These are phyloP conservation scores for Steinernema scapterisci DNA, from an alignment of 2,888 invertebrate species.

Conservation along the genomic window DNA sequence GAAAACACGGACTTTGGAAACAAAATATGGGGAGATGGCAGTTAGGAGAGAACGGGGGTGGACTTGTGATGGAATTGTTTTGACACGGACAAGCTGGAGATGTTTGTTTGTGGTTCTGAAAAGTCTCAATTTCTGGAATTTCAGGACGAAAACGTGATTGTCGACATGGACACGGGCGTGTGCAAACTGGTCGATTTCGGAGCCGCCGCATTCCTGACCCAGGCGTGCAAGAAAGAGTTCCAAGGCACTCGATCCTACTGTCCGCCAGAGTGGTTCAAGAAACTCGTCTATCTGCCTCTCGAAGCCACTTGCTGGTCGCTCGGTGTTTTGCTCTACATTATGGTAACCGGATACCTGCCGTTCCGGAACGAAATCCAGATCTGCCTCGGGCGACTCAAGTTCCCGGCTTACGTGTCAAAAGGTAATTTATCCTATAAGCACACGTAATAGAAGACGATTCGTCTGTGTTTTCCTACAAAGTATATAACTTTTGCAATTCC, in stretches of 20 bases:
- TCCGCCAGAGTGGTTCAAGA: slow-evolving; percentile 62
- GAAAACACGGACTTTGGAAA: not conserved
- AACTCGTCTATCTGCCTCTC: slow-evolving; percentile 57
- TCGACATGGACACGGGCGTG: slow-evolving; percentile 60
- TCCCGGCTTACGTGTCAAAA: slow-evolving; percentile 52
- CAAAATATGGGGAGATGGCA: no score
- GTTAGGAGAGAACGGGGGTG: no score
- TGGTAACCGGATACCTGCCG: slow-evolving; percentile 56
- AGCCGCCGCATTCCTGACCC: slow-evolving; percentile 57
- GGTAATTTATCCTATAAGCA: slow-evolving; percentile 31
- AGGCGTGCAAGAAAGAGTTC: slow-evolving; percentile 58
- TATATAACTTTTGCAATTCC: not conserved
- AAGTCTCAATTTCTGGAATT: slow-evolving; percentile 9
- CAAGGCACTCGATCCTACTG: slow-evolving; percentile 59
- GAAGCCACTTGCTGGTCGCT: slow-evolving; percentile 82
- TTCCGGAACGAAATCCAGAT: slow-evolving; percentile 63
- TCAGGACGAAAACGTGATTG: slow-evolving; percentile 62
- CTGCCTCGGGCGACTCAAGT: slow-evolving; percentile 58
- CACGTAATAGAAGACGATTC: not conserved
- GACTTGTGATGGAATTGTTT: no score
- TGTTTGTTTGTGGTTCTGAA: no score
- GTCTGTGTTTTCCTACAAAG: not conserved
- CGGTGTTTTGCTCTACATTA: slow-evolving; percentile 72
- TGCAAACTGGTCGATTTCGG: slow-evolving; percentile 63
- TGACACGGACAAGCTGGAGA: no score